Conservation (phyloP, 37 sponge, comb jelly and placozoan species). For the Chondrilla cf. caribensis region DNA sequence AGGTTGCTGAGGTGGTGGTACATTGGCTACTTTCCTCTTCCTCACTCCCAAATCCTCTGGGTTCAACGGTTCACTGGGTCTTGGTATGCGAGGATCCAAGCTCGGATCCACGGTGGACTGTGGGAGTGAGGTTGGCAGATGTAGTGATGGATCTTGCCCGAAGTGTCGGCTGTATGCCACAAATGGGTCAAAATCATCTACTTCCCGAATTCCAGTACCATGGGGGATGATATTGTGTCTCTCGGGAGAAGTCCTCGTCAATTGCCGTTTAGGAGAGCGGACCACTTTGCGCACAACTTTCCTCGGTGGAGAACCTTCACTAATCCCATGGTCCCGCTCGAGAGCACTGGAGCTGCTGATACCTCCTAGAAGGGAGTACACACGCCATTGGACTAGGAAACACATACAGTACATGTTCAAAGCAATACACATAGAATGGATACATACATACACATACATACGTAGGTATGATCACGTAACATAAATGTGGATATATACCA, state of each 20-base stretch:
- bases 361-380: too few species aligned
- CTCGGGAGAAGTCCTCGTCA: not conserved
- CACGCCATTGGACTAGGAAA: too few species aligned
- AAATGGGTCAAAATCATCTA: not conserved
- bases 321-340: too few species aligned
- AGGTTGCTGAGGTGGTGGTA: constrained; percentile 52
- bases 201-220: not conserved
- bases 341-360: too few species aligned
- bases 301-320: not conserved
- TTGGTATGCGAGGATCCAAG: not conserved
- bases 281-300: not conserved
- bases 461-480: not conserved
- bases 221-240: not conserved
- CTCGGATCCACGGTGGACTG: not conserved
- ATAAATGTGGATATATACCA: too few species aligned
- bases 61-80: not conserved
- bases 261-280: not conserved
- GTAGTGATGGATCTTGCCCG: not conserved
- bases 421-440: not conserved
- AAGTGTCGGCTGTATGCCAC: not conserved
- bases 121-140: not conserved
- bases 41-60: constrained; percentile 33
- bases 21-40: constrained; percentile 46
- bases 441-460: not conserved
- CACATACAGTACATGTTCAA: too few species aligned